Conservation (phyloP, 2,888 invertebrate genomes). For the Sclerodermus sp. region DNA sequence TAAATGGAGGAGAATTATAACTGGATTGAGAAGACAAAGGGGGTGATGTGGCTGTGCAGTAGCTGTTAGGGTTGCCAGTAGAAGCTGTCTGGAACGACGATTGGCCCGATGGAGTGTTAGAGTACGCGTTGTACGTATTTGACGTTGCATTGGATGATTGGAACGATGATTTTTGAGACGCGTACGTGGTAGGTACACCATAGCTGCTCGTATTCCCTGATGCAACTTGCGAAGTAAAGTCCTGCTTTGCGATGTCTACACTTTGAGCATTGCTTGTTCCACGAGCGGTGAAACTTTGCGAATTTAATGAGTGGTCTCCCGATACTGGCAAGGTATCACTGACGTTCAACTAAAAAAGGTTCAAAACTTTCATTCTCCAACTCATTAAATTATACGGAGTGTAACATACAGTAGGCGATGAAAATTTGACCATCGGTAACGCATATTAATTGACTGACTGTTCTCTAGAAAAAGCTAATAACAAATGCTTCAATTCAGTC, state of each 20-base stretch:
- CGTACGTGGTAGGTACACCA: slow-evolving; percentile 43
- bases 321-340: slow-evolving; percentile 53
- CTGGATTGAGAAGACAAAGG: slow-evolving; percentile 48
- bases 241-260: slow-evolving; percentile 44
- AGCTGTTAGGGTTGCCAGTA: slow-evolving; percentile 56
- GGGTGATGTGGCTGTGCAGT: slow-evolving; percentile 47
- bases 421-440: too few relatives aligned
- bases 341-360: slow-evolving; percentile 43
- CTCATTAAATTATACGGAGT: background rate
- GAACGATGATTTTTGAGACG: slow-evolving; percentile 57
- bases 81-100: slow-evolving; percentile 55
- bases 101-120: slow-evolving; percentile 59
- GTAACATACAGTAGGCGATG: background rate
- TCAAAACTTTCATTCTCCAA: background rate
- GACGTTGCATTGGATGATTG: slow-evolving; percentile 54
- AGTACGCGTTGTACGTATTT: slow-evolving; percentile 56
- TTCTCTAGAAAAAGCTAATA: too few relatives aligned
- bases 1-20: slow-evolving; percentile 49
- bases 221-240: slow-evolving; percentile 47
- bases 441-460: too few relatives aligned
- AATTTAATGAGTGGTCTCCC: slow-evolving; percentile 52
- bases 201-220: slow-evolving; percentile 46
- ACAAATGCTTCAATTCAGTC: too few relatives aligned
- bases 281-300: slow-evolving; percentile 46
- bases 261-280: slow-evolving; percentile 33